Percentiles rank a stretch among this genome's conserved stretches.
Conservation (phyloP, 2,888 invertebrate species). For the Drosophila paracracens region DNA sequence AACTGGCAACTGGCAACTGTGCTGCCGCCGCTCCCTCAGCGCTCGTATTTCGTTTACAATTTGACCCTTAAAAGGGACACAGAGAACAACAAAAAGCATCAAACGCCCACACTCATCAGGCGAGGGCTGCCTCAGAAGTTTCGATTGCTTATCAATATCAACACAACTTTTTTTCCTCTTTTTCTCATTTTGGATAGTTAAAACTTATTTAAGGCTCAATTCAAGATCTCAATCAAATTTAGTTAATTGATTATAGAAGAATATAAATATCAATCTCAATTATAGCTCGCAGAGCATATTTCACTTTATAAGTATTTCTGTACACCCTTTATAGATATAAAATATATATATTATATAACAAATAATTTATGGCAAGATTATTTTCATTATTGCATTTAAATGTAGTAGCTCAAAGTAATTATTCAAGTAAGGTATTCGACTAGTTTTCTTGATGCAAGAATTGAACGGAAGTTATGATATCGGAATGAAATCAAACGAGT, state of each 20-base stretch:
- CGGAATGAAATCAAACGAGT: neutral
- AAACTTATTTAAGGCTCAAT: neutral
- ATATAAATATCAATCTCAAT: neutral
- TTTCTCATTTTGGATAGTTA: neutral
- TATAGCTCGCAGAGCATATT: neutral
- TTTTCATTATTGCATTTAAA: neutral
- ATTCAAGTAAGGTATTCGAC: neutral
- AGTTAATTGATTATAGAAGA: neutral
- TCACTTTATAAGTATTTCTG: neutral
- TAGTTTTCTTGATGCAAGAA: neutral
- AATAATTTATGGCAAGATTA: neutral
- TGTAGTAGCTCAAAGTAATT: neutral
- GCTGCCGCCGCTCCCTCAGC: conserved; percentile 53
- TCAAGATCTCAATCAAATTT: neutral
- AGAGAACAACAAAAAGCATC: conserved; percentile 43
- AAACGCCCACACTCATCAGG: conserved; percentile 28
- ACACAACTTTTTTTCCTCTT: neutral
- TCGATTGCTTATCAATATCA: neutral
- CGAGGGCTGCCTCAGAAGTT: conserved; percentile 21
- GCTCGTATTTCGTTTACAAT: conserved; percentile 78
- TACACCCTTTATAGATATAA: neutral
- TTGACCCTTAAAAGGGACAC: conserved; percentile 74
- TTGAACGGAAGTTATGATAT: neutral
- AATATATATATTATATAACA: neutral
- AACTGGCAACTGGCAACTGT: conserved; percentile 34